Conservation (phyloP, 2,888 invertebrate genomes). For the Platycheirus albimanus region DNA sequence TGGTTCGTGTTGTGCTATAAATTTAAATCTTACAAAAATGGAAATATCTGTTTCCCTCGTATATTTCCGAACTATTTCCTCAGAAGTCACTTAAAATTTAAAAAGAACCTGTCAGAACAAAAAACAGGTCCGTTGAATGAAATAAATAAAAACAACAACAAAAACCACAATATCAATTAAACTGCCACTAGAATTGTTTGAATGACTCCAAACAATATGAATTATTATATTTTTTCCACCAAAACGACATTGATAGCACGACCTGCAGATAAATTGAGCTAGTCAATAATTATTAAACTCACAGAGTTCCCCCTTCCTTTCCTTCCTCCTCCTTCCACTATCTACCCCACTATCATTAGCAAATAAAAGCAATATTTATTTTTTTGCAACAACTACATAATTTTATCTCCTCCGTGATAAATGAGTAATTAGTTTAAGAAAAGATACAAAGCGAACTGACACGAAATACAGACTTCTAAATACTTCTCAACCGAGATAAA, state of each 20-base stretch:
- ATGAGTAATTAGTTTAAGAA: background rate
- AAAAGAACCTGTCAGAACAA: no score
- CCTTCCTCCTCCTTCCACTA: background rate
- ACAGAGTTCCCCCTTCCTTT: background rate
- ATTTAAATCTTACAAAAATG: no score
- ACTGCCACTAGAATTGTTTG: constrained; percentile 1
- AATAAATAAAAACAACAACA: background rate
- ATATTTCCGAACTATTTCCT: no score
- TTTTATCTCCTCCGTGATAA: background rate
- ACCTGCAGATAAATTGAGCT: background rate
- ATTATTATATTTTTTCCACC: no score
- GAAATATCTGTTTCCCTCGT: no score
- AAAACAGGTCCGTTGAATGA: background rate
- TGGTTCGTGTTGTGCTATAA: no score
- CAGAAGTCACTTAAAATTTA: no score
- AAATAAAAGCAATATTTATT: background rate
- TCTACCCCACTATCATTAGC: background rate
- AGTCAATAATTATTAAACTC: background rate
- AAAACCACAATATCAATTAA: background rate
- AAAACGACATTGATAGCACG: constrained; percentile 2
- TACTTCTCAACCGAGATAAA: constrained; percentile 5
- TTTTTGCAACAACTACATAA: background rate
- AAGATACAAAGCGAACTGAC: background rate
- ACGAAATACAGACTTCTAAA: background rate
- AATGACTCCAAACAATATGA: background rate